Evolutionary conservation across 2,113 vertebrate genomes (phyloP).

Genomic region (Chamaea fasciata): DNA sequence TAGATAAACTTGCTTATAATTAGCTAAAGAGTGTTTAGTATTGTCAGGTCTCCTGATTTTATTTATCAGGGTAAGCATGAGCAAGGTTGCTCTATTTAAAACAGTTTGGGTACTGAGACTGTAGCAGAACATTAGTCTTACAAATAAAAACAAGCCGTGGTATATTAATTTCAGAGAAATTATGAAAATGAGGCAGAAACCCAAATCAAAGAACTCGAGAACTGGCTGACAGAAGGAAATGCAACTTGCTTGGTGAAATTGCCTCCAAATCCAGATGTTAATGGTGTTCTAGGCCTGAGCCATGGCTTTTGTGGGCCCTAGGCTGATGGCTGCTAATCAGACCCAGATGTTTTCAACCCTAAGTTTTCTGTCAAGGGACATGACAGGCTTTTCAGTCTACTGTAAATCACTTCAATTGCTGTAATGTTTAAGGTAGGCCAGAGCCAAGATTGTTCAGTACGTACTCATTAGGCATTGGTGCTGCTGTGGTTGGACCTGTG

Average conservation of each 20-base stretch:
- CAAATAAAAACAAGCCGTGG: neutral
- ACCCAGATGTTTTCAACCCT: neutral
- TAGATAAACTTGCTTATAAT: neutral
- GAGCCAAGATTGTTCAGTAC: neutral
- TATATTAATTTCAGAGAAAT: neutral
- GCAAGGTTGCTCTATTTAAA: neutral
- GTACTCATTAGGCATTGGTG: accelerated
- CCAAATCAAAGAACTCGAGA: neutral
- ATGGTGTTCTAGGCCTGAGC: neutral
- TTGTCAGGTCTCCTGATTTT: neutral
- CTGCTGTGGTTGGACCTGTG: neutral
- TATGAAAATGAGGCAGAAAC: neutral
- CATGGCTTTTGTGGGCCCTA: neutral
- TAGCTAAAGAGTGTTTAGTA: neutral
- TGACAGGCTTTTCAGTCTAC: neutral
- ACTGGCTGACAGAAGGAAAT: neutral
- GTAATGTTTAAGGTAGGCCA: neutral
- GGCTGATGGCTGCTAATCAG: neutral
- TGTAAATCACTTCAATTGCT: neutral
- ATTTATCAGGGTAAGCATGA: neutral
- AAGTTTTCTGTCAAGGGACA: neutral
- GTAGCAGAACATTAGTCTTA: neutral
- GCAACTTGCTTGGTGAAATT: neutral
- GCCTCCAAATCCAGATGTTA: neutral
- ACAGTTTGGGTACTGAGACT: neutral